phyloP scores from a whole-genome alignment of 2,797 vertebrate genomes.

The Coregonus ussuriensis region DNA sequence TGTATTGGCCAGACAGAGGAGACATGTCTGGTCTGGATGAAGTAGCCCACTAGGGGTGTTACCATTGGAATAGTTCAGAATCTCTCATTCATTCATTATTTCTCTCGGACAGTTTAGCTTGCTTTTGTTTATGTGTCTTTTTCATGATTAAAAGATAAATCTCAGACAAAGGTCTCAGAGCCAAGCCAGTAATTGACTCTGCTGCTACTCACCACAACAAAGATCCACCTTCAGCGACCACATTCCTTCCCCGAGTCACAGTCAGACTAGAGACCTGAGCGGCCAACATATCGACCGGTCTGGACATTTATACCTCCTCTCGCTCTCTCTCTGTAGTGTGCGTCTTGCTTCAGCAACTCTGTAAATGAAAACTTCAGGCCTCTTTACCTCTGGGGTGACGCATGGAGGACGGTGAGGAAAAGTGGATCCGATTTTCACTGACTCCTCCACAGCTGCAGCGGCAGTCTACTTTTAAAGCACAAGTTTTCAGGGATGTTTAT shows the following conservation, averaged over 20 bases:
- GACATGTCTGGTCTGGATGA: no score
- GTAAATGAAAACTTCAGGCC: background rate
- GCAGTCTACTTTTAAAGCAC: constrained; percentile 11
- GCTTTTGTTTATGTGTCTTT: background rate
- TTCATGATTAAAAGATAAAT: no score
- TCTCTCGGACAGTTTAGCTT: background rate
- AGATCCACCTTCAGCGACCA: constrained; percentile 15
- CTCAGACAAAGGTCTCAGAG: no score
- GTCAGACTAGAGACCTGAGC: background rate
- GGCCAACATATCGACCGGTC: background rate
- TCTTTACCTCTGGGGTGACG: constrained; percentile 28
- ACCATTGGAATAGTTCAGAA: background rate
- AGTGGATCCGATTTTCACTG: constrained; percentile 15
- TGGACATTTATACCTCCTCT: no score
- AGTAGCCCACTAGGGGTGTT: background rate
- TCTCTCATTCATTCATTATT: background rate
- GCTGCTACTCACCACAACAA: constrained; percentile 1
- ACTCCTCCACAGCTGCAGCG: constrained; percentile 34
- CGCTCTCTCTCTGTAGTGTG: no score
- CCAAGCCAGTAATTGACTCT: background rate
- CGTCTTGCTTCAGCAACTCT: constrained; percentile 12
- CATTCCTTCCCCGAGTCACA: background rate
- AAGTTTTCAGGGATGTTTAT: constrained; percentile 38
- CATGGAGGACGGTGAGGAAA: background rate
- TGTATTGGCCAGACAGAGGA: background rate